phyloP scores from a whole-genome alignment of 2,113 vertebrate species.

The Gracilinanus agilis region DNA sequence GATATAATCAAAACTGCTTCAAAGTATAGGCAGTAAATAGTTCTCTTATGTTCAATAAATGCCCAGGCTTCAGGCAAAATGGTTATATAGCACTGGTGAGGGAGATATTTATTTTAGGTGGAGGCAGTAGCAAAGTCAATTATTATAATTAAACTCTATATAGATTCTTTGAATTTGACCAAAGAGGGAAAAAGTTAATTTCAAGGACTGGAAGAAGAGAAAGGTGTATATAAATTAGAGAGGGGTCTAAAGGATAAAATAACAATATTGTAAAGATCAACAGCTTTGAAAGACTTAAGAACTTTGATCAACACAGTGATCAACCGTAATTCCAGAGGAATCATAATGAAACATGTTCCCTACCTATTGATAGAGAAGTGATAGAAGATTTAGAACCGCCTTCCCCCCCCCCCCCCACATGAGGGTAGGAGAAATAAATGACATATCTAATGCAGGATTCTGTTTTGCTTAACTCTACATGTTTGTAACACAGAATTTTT shows the following conservation, averaged over 20 bases:
- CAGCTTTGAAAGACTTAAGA: neutral
- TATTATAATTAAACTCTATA: conserved; percentile 55
- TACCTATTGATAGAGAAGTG: neutral
- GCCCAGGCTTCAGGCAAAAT: conserved; percentile 35
- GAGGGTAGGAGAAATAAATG: neutral
- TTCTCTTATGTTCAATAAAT: conserved; percentile 70
- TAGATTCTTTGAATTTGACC: conserved; percentile 33
- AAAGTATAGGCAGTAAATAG: conserved; percentile 63
- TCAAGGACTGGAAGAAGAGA: conserved; percentile 27
- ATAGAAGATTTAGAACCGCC: neutral
- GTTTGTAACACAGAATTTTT: neutral
- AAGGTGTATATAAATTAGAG: neutral
- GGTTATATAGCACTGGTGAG: conserved; percentile 39
- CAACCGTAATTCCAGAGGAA: neutral
- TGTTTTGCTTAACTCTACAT: neutral
- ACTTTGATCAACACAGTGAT: neutral
- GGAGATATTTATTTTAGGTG: conserved; percentile 37
- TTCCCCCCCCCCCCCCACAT: rapidly evolving
- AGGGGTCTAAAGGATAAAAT: neutral
- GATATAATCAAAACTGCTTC: conserved; percentile 74
- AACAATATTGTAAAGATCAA: neutral
- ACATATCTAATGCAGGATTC: neutral
- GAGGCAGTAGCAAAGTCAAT: conserved; percentile 72
- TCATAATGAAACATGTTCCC: neutral
- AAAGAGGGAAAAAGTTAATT: conserved; percentile 32